Evolutionary conservation across 2,113 vertebrate genomes (phyloP).

Genomic region (Aepyceros melampus): DNA sequence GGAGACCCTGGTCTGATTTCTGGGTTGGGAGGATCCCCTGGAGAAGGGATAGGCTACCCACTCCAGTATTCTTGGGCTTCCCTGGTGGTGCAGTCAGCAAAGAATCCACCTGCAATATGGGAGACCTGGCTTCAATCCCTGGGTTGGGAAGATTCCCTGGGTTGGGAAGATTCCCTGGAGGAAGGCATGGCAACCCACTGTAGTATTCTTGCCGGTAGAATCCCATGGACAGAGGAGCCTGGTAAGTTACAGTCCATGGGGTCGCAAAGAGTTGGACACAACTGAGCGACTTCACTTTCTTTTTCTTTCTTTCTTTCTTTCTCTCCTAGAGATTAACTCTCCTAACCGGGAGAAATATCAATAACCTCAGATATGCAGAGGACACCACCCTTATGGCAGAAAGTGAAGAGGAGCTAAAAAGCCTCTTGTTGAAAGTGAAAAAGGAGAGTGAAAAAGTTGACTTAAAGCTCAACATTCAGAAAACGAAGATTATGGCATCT

Average conservation of each 20-base stretch:
- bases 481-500: too few species aligned
- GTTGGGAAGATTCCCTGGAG: not conserved
- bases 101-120: not conserved
- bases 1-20: not conserved
- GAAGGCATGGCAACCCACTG: not conserved
- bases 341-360: too few species aligned
- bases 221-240: not conserved
- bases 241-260: rapidly evolving
- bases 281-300: too few species aligned
- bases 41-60: too few species aligned
- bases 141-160: not conserved
- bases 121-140: not conserved
- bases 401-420: too few species aligned
- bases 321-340: not conserved
- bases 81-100: rapidly evolving
- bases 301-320: too few species aligned
- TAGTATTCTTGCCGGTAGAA: not conserved
- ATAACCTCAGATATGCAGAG: too few species aligned
- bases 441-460: too few species aligned
- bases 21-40: not conserved
- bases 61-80: not conserved
- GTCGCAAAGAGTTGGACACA: not conserved
- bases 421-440: too few species aligned
- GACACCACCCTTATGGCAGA: too few species aligned
- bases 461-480: too few species aligned